Conservation (phyloP, 2,888 invertebrate species). For the Zhuqinia jingwanae region DNA sequence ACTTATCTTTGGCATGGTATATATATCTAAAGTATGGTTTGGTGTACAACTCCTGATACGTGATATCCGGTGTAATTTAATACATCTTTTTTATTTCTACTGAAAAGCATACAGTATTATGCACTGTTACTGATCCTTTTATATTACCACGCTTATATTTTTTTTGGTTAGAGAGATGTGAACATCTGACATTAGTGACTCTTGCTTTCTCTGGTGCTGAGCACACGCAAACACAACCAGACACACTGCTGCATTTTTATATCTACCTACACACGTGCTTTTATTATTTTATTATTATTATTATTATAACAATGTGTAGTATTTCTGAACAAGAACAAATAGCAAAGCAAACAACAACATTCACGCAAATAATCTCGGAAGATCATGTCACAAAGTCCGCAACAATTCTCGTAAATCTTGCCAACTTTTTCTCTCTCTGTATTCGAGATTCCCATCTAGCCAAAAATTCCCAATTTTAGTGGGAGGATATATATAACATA, state of each 20-base stretch:
- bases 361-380: slow-evolving; percentile 59
- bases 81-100: not conserved
- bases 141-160: not conserved
- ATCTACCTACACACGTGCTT: not conserved
- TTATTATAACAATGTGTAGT: too few species aligned
- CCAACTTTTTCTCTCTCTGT: slow-evolving; percentile 55
- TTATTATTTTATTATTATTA: not conserved
- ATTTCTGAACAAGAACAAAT: too few species aligned
- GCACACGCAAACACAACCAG: too few species aligned
- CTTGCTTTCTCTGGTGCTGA: too few species aligned
- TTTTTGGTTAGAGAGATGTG: not conserved
- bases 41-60: too few species aligned
- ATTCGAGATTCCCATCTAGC: slow-evolving; percentile 40
- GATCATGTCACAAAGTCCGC: slow-evolving; percentile 65
- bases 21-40: too few species aligned
- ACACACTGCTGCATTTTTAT: not conserved
- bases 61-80: slow-evolving; percentile 14
- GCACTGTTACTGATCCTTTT: not conserved
- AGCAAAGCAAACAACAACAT: slow-evolving; percentile 21
- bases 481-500: too few species aligned
- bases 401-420: slow-evolving; percentile 66
- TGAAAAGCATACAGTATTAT: not conserved
- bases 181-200: not conserved
- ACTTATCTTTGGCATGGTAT: not conserved
- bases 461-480: slow-evolving; percentile 36